phyloP scores from a whole-genome alignment of 2,797 vertebrate species.

The Petrocephalus sullivani region DNA sequence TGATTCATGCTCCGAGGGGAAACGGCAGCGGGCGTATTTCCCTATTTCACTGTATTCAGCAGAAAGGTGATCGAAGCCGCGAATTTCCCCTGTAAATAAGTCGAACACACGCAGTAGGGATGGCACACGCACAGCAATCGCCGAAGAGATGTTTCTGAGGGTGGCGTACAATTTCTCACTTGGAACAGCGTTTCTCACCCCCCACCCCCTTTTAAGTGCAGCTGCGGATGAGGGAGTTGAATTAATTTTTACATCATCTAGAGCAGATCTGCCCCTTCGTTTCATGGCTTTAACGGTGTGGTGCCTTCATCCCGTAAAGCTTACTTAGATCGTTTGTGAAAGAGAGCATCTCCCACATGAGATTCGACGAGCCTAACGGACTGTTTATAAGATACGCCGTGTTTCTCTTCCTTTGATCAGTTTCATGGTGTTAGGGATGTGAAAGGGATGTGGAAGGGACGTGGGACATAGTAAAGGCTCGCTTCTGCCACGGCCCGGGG shows the following conservation, averaged over 20 bases:
- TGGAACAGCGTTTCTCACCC: constrained; percentile 39
- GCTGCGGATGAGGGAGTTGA: constrained; percentile 42
- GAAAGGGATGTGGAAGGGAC: neutral
- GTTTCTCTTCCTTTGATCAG: neutral
- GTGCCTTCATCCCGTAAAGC: neutral
- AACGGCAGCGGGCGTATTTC: neutral
- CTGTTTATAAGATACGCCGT: neutral
- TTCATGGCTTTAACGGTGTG: constrained; percentile 15
- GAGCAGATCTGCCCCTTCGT: constrained; percentile 33
- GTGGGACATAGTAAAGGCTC: neutral
- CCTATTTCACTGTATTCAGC: neutral
- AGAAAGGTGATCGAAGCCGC: no score
- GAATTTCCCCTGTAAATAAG: neutral
- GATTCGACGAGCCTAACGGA: neutral
- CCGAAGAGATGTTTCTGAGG: constrained; percentile 11
- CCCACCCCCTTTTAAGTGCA: constrained; percentile 47
- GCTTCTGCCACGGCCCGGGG: neutral
- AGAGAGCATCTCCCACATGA: neutral
- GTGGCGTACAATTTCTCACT: constrained; percentile 30
- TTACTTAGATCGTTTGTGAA: neutral
- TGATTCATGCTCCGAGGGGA: neutral
- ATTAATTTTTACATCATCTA: constrained; percentile 25
- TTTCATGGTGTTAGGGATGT: neutral
- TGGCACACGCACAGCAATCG: neutral
- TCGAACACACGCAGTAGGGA: neutral